Evolutionary conservation across 2,888 invertebrate genomes (phyloP).

Genomic region (Mylabris sibirica): DNA sequence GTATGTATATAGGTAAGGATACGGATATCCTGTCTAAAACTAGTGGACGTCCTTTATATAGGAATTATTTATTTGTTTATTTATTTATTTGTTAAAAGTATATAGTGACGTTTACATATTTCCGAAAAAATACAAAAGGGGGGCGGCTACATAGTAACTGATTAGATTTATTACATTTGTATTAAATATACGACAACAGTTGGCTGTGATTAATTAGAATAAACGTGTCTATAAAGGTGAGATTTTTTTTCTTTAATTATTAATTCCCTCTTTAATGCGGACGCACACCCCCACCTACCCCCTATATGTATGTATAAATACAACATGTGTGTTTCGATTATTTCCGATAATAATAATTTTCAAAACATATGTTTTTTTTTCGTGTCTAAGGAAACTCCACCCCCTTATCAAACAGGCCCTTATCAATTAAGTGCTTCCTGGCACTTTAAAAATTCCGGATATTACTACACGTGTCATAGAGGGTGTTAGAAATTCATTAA

Average conservation of each 20-base stretch:
- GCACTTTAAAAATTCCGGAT: not conserved
- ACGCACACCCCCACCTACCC: no score
- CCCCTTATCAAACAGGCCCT: not conserved
- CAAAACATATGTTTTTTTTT: slow-evolving; percentile 16
- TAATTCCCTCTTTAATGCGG: not conserved
- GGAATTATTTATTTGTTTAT: slow-evolving; percentile 19
- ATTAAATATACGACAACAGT: not conserved
- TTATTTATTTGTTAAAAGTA: not conserved
- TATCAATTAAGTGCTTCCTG: not conserved
- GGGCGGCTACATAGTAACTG: not conserved
- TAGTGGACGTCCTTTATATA: slow-evolving; percentile 48
- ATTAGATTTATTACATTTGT: not conserved
- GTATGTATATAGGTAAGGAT: slow-evolving; percentile 56
- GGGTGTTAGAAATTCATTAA: not conserved
- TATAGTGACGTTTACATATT: slow-evolving; percentile 3
- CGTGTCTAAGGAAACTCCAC: slow-evolving; percentile 21
- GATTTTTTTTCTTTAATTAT: not conserved
- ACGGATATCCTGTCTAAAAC: slow-evolving; percentile 58
- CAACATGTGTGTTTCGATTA: not conserved
- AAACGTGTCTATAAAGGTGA: not conserved
- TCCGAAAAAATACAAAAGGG: no score
- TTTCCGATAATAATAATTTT: not conserved
- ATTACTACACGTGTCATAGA: not conserved
- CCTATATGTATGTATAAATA: no score
- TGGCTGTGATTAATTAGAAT: not conserved